Evolutionary conservation across 2,797 vertebrate genomes (phyloP), one percentile per base, ranked within the genome.

Genomic region (Scomberomorus guttatus): DNA sequence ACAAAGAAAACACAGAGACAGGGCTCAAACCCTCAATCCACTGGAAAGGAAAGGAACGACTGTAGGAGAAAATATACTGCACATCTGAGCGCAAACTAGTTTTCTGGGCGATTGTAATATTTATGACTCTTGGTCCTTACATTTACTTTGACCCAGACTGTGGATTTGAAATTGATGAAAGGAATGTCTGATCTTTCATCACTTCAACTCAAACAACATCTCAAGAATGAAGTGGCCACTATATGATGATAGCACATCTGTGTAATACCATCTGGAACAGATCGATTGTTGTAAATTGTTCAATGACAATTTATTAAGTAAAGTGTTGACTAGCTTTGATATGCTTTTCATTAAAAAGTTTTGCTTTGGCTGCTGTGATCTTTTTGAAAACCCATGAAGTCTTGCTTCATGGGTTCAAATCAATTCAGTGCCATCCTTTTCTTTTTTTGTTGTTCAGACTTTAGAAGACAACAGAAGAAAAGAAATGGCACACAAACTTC

Each of bases 1-100:
- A 88, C 67, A 91, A 75, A 92, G 63, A 82, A 77, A 83, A 86
- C 29, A 90, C 20, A 86, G 42, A 81, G 74, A 68, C 24, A 46
- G 1, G 7, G 34, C 61, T 87, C 56, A 87, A 67, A 80, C 27
- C 15, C 22, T 62, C 24, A 80, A 54, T 66, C n/a, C 13, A 78
- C 25, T 62, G 15, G 4, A 65, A 63, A 57, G 20, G 20, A 63
- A 60, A 67, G 25, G 32, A 79, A 39, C 0, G 0, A 51, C 29
- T 70, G 46, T 5, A 52, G 10, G 46, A 2, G 0, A 67, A 50
- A 48, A 70, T 58, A 17, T 48, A 65, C 6, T 37, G 20, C 39
- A 44, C 64, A 68, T 42, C 25, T 10, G 11, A 79, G 17, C 76
- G 37, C n/a, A 54, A 62, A 20, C 2, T 18, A 20, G 18, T 81